Evolutionary conservation across 2,888 invertebrate species (phyloP).

Genomic region (Caenorhabditis uteleia): DNA sequence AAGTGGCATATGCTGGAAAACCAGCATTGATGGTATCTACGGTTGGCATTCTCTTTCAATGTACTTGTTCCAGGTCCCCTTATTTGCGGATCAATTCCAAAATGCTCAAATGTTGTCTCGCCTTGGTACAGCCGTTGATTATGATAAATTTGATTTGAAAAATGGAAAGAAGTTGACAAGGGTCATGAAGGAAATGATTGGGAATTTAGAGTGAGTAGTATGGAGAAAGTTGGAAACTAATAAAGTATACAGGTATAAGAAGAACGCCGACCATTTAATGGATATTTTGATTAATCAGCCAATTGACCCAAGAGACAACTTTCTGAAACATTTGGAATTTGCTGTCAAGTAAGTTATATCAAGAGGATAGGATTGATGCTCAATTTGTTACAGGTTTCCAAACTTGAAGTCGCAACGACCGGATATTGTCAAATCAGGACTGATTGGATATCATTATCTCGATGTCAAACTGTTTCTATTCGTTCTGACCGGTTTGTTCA

Average conservation of each 20-base stretch:
- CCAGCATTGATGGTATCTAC: conserved; percentile 17
- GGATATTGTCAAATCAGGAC: too few species aligned
- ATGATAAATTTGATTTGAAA: conserved; percentile 23
- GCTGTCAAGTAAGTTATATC: conserved; percentile 26
- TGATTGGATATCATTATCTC: too few species aligned
- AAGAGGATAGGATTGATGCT: too few species aligned
- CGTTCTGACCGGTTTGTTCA: too few species aligned
- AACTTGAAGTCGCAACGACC: too few species aligned
- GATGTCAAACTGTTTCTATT: too few species aligned
- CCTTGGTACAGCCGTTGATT: conserved; percentile 30
- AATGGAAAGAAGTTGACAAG: conserved; percentile 16
- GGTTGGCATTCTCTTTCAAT: too few species aligned
- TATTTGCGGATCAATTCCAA: conserved; percentile 21
- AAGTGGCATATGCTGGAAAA: conserved; percentile 27
- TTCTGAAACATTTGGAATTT: conserved; percentile 27
- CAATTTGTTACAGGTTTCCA: too few species aligned
- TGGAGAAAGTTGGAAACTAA: too few species aligned
- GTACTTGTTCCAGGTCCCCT: too few species aligned
- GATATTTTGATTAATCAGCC: conserved; percentile 20
- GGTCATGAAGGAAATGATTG: neutral
- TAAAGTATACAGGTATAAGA: conserved; percentile 14
- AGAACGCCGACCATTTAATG: conserved; percentile 5
- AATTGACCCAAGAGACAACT: conserved; percentile 19
- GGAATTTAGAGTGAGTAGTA: too few species aligned
- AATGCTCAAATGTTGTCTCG: conserved; percentile 30